Evolutionary conservation across 2,797 vertebrate species (phyloP).

Genomic region (Sarcoramphus papa): DNA sequence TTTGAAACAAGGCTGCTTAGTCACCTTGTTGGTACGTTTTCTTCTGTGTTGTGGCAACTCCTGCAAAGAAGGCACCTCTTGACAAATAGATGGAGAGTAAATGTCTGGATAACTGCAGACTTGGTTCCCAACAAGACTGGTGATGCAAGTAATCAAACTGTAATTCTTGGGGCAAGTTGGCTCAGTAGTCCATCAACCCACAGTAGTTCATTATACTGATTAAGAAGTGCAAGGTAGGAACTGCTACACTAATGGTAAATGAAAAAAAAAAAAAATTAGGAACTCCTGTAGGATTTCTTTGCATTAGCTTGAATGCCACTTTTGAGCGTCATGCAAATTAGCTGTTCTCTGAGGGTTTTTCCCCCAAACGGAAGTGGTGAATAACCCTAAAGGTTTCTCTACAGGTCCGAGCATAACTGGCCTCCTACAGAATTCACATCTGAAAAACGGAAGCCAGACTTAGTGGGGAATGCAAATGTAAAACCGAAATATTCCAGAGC

Average conservation of each 20-base stretch:
- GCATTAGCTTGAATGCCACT: not conserved
- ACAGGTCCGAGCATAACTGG: not conserved
- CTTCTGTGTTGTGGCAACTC: not conserved
- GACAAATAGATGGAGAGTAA: not conserved
- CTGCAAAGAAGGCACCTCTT: not conserved
- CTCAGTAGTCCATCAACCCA: not conserved
- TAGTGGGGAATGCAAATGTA: not conserved
- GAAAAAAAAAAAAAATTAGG: not conserved
- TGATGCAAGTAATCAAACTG: not conserved
- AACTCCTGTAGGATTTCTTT: not conserved
- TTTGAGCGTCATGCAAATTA: not conserved
- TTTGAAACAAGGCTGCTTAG: slow-evolving; percentile 1
- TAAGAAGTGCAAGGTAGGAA: not conserved
- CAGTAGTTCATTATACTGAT: not conserved
- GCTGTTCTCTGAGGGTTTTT: not conserved
- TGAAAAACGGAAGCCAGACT: not conserved
- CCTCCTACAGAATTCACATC: not conserved
- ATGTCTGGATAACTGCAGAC: not conserved
- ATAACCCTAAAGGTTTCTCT: not conserved
- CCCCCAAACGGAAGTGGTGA: not conserved
- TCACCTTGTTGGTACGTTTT: not conserved
- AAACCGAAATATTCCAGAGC: not conserved
- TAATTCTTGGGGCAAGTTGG: not conserved
- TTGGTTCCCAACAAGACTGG: not conserved
- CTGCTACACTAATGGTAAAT: not conserved